Base-by-base conservation (phyloP, 2,797 vertebrate genomes). In the Eutrigla gurnardus region DNA sequence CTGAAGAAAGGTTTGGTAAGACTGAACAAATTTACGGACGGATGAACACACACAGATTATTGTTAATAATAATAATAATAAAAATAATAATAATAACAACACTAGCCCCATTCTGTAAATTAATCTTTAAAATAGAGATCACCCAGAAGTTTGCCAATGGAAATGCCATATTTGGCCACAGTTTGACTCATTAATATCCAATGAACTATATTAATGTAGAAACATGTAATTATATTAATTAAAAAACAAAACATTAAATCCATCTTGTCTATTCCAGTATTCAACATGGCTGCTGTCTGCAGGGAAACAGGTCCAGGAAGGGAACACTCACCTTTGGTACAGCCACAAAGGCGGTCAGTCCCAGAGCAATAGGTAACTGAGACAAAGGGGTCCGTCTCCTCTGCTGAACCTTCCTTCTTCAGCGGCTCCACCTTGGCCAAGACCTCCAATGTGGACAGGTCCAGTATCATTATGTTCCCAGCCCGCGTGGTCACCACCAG, bases 301-400 rank as follows among this genome's bases (percentile, higher is more conserved):
- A 53, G 60, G 0, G 15, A 62, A 49, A 54, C 18, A 12, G 18
- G 14, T 25, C 3, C 7, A 64, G 9, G 36, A 52, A 58, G 7
- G 53, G 7, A 13, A 53, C n/a, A 64, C 90, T 96, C 92, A 99
- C 98, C 98, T 98, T 96, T 97, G 80, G 98, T 99, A 93, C 97
- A 99, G 3, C 97, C 98, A 94, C 98, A 99, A 78, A 99, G 95
- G 90, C 98, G 97, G 94, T 99, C 98, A 9, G 98, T 99, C 93
- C 98, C 98, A 45, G 98, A 99, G 94, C 98, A 99, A 93, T 99
- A 99, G 70, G 98, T 98, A 77, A 99, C 97, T 68, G 98, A 99
- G 84, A 99, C 97, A 91, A 99, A 99, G 25, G 95, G 96, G 89
- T 99, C 98, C 35, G 92, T 94, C 87, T 98, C 97, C 43, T 99